Evolutionary conservation across 2,888 invertebrate species (phyloP).

Genomic region (Pachymerium ferrugineum): DNA sequence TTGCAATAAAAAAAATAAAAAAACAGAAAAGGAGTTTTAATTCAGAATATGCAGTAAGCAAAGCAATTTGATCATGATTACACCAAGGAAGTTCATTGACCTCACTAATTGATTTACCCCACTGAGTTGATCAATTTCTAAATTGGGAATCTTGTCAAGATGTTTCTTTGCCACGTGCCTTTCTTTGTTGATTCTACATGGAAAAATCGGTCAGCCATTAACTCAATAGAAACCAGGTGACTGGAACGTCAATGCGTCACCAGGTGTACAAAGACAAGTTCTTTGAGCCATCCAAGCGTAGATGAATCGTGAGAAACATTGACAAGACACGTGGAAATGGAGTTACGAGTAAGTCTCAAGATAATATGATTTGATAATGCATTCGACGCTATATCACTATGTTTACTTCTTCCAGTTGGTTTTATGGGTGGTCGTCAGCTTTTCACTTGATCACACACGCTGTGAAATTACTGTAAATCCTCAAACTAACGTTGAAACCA

Average conservation of each 20-base stretch:
- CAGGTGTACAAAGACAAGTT: constrained; percentile 15
- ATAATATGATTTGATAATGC: too few relatives aligned
- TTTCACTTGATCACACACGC: not conserved
- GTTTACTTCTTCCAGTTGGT: not conserved
- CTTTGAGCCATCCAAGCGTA: not conserved
- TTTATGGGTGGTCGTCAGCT: not conserved
- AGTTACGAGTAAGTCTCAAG: not conserved
- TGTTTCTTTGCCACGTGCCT: constrained; percentile 23
- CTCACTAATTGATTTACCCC: not conserved
- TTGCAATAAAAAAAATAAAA: too few relatives aligned
- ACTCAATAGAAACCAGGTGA: not conserved
- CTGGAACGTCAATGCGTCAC: constrained; percentile 24
- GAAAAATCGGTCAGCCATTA: constrained; percentile 13
- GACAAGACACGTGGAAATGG: not conserved
- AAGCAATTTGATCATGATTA: not conserved
- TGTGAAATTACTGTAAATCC: too few relatives aligned
- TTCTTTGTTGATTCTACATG: not conserved
- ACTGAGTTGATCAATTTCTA: not conserved
- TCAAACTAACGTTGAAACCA: too few relatives aligned
- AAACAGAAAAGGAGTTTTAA: too few relatives aligned
- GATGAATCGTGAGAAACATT: not conserved
- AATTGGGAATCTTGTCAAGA: not conserved
- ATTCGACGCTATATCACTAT: too few relatives aligned
- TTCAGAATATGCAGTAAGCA: too few relatives aligned
- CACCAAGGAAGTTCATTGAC: not conserved